Evolutionary conservation across 1,140 invertebrate genomes (phyloP), one percentile per base, ranked within the genome.

Genomic region (Leptoteleia sp.): DNA sequence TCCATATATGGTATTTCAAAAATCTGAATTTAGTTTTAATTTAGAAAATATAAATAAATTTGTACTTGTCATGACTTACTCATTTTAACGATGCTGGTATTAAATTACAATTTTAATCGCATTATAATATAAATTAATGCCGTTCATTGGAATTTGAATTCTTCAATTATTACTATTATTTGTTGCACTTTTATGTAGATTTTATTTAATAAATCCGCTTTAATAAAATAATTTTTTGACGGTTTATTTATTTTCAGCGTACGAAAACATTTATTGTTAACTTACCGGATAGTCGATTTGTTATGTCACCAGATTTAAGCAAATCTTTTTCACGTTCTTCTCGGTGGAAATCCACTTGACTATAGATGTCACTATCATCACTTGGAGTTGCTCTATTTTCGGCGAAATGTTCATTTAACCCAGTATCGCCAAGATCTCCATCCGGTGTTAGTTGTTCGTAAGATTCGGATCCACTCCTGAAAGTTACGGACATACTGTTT

Each of bases 401-500:
- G 11, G 82, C 82, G 84, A 83, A 91, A 62, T 80, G 90, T 75
- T 85, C 91, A 83, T 87, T 92, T 81, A 85, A 83, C 31, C 77
- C 90, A 40, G 86, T 91, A 61, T 83, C 90, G 59, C 84, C 91
- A 35, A 89, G 79, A 57, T 89, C 88, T 27, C 91, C 91, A 71
- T 92, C 92, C 8, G 90, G 91, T 3, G 93, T 93, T 70, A 94
- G 90, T 81, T 94, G 92, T 88, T 96, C 95, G 84, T 96, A 96
- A 71, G 95, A 95, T 84, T 97, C 95, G 57, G 93, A 95, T 81
- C 94, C 94, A 72, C 92, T 94, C 71, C 92, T 92, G 72, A 88
- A 91, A 90, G 89, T 90, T 84, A 90, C 87, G 75, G 89, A 90
- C 89, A 90, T 90, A 88, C 89, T 90, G 83, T 84, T 90, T 87